Conservation (phyloP, 2,113 vertebrate species). For the Oplegnathus fasciatus region DNA sequence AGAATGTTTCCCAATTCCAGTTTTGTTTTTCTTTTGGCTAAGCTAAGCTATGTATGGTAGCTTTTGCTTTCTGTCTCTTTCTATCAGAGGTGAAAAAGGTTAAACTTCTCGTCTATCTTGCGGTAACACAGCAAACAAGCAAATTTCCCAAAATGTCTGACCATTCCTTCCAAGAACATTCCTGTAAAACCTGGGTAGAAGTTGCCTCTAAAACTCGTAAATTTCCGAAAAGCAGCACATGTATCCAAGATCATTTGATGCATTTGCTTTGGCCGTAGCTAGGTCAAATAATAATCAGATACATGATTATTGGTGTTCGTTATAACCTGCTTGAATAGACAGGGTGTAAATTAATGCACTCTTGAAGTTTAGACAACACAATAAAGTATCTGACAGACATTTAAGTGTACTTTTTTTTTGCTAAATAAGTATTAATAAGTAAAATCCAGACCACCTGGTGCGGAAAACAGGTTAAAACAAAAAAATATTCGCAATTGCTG, state of each 20-base stretch:
- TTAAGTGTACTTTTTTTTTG: not conserved
- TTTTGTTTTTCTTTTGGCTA: not conserved
- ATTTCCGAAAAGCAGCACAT: not conserved
- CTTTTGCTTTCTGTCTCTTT: not conserved
- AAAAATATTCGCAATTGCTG: not conserved
- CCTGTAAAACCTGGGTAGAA: not conserved
- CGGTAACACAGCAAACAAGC: not conserved
- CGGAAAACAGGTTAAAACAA: slow-evolving; percentile 15
- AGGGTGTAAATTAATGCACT: not conserved
- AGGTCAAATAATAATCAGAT: not conserved
- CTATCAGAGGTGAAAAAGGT: not conserved
- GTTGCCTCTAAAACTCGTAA: not conserved
- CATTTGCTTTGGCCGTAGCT: not conserved
- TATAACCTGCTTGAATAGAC: not conserved
- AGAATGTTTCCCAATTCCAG: not conserved
- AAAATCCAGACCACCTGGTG: not conserved
- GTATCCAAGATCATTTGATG: not conserved
- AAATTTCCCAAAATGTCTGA: not conserved
- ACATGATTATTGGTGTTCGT: not conserved
- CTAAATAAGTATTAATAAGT: not conserved
- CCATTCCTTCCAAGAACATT: not conserved
- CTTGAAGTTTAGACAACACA: not conserved
- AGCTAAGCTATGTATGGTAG: not conserved
- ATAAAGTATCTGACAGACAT: not conserved
- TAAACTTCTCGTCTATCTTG: not conserved